Base-by-base conservation (phyloP, 1,140 invertebrate species). In the Xylocopa sonorina region DNA sequence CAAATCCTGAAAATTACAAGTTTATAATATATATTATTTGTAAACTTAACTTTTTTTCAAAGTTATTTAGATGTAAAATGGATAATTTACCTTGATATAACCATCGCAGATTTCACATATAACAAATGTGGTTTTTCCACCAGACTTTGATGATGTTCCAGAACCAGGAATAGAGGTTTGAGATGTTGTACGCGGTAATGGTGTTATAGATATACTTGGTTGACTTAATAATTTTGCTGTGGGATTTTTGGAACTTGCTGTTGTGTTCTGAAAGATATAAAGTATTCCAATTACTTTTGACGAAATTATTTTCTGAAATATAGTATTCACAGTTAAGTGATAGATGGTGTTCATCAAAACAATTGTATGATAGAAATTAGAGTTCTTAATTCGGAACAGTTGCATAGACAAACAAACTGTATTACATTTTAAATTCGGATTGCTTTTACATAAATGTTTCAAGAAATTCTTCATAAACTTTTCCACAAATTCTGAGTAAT, bases 71-170 rank as follows among this genome's bases (percentile, higher is more conserved):
- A 58, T 58, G 29, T 58, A n/a, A 58, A 10, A 58, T 6, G 34
- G 21, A 46, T 66, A 55, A 32, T 24, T 86, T 88, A 95, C 95
- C 93, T 98, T 98, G 71, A 98, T 98, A 88, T 98, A 98, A 53
- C 97, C 97, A 92, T 98, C 98, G 92, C 98, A 98, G 83, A 98
- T 98, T 94, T 98, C 98, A 92, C 98, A 98, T 84, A 98, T 98
- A 80, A 98, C 97, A 92, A 98, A 98, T 24, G 96, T 95, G 83
- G 95, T 95, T 92, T 98, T 98, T 48, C 93, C 93, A 78, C 92
- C 93, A 71, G 92, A 92, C 85, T 94, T 94, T 2, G 90, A 87
- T 57, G 90, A 90, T 80, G 92, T 92, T 27, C 93, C 93, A 27
- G 92, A 90, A 50, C 91, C 91, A 71, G 92, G 83, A 86, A 89